Evolutionary conservation across 2,113 vertebrate genomes (phyloP).

Genomic region (Acrocephalus arundinaceus): DNA sequence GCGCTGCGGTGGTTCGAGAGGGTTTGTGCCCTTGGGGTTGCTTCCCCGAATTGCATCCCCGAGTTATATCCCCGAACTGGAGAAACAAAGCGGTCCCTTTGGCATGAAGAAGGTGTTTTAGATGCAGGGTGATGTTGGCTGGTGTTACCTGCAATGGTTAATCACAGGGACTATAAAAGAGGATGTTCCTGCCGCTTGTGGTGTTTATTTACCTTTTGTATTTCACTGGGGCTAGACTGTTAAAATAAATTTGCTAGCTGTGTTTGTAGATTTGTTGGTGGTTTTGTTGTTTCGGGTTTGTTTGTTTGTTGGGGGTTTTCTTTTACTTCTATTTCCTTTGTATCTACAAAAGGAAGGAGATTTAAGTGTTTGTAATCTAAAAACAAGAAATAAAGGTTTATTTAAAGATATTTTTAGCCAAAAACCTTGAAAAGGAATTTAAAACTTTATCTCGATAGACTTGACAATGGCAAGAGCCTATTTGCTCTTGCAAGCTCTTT

Average conservation of each 20-base stretch:
- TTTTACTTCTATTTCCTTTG: background rate
- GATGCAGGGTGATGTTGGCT: background rate
- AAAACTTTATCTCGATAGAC: background rate
- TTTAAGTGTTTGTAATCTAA: background rate
- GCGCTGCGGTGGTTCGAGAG: accelerated
- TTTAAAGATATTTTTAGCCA: background rate
- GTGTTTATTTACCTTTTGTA: background rate
- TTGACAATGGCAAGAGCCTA: background rate
- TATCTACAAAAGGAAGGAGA: background rate
- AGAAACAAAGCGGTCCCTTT: conserved; percentile 10
- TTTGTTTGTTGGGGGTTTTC: no score
- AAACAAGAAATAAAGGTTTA: background rate
- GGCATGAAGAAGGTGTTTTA: background rate
- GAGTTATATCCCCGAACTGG: accelerated
- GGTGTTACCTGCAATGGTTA: background rate
- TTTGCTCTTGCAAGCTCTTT: background rate
- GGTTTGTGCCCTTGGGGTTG: background rate
- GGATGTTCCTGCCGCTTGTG: background rate
- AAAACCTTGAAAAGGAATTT: background rate
- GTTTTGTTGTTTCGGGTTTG: background rate
- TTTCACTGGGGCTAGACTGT: background rate
- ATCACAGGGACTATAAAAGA: background rate
- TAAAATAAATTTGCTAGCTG: background rate
- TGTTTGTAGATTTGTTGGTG: background rate
- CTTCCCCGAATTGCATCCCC: background rate